Base-by-base conservation (phyloP, 1,140 invertebrate genomes). In the Carposina sasakii region DNA sequence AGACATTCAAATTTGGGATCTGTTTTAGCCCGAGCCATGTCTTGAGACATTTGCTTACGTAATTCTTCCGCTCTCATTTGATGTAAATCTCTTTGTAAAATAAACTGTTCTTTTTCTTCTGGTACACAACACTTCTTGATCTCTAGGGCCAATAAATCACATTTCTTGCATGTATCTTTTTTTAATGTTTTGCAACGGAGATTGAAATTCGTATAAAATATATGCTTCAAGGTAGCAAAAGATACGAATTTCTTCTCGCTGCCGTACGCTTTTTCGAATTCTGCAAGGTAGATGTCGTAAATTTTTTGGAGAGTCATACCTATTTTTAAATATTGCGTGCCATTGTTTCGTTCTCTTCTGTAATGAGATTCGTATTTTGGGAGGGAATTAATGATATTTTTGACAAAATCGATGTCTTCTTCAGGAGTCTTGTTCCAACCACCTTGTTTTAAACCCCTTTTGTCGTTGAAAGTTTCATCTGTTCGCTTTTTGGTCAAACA, bases 161-260 rank as follows among this genome's bases (percentile, higher is more conserved):
- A 40, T 15, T 40, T 40, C 13, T 54, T 54, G 34, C 52, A 59
- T 12, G 57, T 59, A 36, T 54, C 46, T 30, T 54, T 54, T n/a
- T 48, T 48, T 26, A 45, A 54, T n/a, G 39, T 22, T 39, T 54
- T 54, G n/a, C 34, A 50, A 2, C 47, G 33, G 16, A 53, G 39
- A 49, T 58, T 53, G 21, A 53, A 53, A 21, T 50, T 43, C n/a
- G 19, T 49, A 37, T 40, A 44, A 48, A 56, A 56, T 31, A 51
- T 37, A 9, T 20, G 34, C 28, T 45, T 56, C 12, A 54, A 13
- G 39, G 36, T 52, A 19, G 9, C 23, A 36, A 54, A 39, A 21
- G 30, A 39, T 4, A 33, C 22, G 6, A 24, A 33, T 22, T 16
- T 48, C 20, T 44, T 44, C 12, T 9, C 6, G 21, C 30, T 15